Evolutionary conservation across 2,113 vertebrate species (phyloP), one percentile per base, ranked within the genome.

Genomic region (Megalops atlanticus): DNA sequence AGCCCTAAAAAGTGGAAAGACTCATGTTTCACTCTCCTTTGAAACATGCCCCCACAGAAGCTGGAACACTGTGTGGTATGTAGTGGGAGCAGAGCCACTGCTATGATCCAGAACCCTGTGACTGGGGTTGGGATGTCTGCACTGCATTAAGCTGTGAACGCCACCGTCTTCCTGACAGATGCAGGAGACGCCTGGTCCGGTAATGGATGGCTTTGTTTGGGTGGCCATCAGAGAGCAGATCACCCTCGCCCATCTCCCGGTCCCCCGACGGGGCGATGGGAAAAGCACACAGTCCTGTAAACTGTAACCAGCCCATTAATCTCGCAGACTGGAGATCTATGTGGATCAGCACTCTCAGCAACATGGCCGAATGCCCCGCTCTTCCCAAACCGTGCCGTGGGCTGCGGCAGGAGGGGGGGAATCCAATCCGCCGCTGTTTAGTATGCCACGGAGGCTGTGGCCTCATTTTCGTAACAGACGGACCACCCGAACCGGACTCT

Each of bases 391-490:
- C n/a, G 41, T 75, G 38, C 27, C 64, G 38, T 39, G 73, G 82
- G 86, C 79, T 89, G 73, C 75, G 73, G 21, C 35, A 78, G 54
- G 83, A 88, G 76, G 84, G 91, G 89, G 84, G 88, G 88, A 90
- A 92, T 88, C 80, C 85, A 79, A 31, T 39, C 40, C 36, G 12
- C 18, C 40, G 69, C 78, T 84, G 86, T 81, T 91, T 87, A 90
- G 81, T 82, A 85, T 87, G 85, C 86, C 82, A 78, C 82, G 76
- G 83, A 82, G 85, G 77, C 87, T 86, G 85, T 86, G 89, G 86
- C 87, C 90, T 86, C 89, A 75, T 90, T 90, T 87, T 89, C 87
- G 86, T 86, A 47, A 81, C 82, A 87, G 88, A 85, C 76, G 80
- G 41, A 43, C 80, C 90, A 84, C 85, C 87, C 82, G 36, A 73